Evolutionary conservation across 2,113 vertebrate species (phyloP).

Genomic region (Protobothrops mucrosquamatus): DNA sequence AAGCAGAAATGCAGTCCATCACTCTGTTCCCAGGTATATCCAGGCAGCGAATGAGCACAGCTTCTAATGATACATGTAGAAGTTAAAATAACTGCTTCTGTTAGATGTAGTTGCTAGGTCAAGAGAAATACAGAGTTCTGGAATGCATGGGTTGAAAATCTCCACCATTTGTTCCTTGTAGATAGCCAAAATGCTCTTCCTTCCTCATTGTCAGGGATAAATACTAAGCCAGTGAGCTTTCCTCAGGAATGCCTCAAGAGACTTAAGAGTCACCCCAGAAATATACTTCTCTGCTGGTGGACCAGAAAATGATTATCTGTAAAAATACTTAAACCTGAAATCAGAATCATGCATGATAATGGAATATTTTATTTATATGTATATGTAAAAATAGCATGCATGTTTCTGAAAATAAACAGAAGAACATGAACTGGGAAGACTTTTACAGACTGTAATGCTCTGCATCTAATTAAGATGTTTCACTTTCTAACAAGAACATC

Average conservation of each 20-base stretch:
- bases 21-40: no score
- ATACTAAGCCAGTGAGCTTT: background rate
- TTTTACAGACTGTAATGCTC: background rate
- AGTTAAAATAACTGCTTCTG: background rate
- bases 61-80: background rate
- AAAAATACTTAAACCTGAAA: background rate
- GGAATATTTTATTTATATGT: background rate
- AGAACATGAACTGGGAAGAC: background rate
- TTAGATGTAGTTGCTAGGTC: background rate
- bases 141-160: background rate
- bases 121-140: background rate
- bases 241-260: background rate
- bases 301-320: background rate
- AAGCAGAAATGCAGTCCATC: no score
- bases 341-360: constrained; percentile 1
- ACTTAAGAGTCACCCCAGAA: background rate
- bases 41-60: no score
- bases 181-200: background rate
- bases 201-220: background rate
- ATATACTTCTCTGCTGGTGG: background rate
- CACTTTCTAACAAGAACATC: constrained; percentile 30
- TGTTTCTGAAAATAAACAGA: background rate
- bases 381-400: background rate
- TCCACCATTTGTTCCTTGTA: background rate
- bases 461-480: constrained; percentile 14